These are phyloP conservation scores for Sula dactylatra DNA, from an alignment of 2,113 vertebrate genomes.

Conservation along the genomic window DNA sequence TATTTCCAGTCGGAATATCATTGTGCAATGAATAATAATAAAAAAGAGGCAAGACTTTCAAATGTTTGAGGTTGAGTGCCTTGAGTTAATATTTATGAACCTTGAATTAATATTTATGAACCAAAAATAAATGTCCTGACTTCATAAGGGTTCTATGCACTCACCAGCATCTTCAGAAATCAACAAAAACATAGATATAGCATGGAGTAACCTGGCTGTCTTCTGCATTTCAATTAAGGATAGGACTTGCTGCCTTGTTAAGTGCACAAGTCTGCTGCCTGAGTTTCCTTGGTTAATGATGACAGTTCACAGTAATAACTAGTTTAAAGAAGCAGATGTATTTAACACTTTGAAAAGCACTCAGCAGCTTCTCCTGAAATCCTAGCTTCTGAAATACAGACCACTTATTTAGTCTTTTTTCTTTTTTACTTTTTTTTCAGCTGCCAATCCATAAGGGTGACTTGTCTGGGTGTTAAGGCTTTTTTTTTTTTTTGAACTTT, in stretches of 20 bases:
- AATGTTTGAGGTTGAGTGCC: background rate
- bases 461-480: background rate
- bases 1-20: constrained; percentile 23
- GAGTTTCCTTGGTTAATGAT: background rate
- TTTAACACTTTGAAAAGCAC: background rate
- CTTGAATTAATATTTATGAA: constrained; percentile 47
- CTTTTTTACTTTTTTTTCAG: background rate
- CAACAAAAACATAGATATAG: background rate
- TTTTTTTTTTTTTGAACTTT: background rate
- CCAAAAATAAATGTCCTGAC: background rate
- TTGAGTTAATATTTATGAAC: constrained; percentile 40
- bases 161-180: constrained; percentile 2
- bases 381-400: background rate
- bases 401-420: background rate
- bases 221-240: background rate
- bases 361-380: background rate
- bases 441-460: background rate
- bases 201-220: background rate
- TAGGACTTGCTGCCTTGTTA: background rate
- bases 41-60: background rate
- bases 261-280: background rate
- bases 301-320: background rate
- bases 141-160: background rate
- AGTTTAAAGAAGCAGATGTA: background rate
- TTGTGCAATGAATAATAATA: background rate